Conservation (phyloP, 1,140 invertebrate species). For the Aethina tumida region DNA sequence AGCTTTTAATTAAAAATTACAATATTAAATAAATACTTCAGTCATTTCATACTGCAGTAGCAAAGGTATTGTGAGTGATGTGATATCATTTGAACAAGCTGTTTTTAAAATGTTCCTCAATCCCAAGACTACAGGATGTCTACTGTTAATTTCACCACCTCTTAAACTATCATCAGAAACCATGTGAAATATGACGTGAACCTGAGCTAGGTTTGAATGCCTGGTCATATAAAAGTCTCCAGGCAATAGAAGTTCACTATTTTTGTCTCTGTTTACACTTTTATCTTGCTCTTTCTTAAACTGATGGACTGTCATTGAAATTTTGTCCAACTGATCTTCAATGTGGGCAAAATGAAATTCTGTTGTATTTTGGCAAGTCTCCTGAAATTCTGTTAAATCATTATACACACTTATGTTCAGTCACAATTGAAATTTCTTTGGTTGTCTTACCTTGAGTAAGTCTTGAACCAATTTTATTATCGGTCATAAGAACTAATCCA, state of each 20-base stretch:
- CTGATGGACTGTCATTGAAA: constrained; percentile 35
- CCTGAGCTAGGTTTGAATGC: constrained; percentile 92
- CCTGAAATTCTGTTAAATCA: constrained; percentile 45
- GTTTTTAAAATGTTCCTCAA: constrained; percentile 91
- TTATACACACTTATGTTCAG: constrained; percentile 6
- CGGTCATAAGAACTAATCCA: constrained; percentile 77
- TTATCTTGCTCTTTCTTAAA: constrained; percentile 23
- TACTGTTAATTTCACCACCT: constrained; percentile 83
- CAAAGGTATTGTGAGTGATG: constrained; percentile 86
- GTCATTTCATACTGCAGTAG: constrained; percentile 86
- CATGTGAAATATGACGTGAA: constrained; percentile 92
- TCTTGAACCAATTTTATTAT: constrained; percentile 62
- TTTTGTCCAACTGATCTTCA: constrained; percentile 74
- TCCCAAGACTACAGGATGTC: constrained; percentile 91
- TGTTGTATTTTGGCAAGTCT: constrained; percentile 54
- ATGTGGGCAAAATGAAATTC: constrained; percentile 87
- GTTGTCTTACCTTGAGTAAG: constrained; percentile 53
- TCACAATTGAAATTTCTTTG: constrained; percentile 7
- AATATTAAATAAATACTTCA: constrained; percentile 54
- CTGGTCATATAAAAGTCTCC: constrained; percentile 92
- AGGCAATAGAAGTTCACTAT: constrained; percentile 53
- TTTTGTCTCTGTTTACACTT: constrained; percentile 18
- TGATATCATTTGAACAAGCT: constrained; percentile 87
- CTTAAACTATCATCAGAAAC: constrained; percentile 67
- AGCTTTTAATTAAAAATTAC: too few species aligned